Percentiles rank a stretch among this genome's conserved stretches.
These are phyloP conservation scores for Cerastis rubricosa DNA, from an alignment of 2,888 invertebrate species.

Conservation along the genomic window DNA sequence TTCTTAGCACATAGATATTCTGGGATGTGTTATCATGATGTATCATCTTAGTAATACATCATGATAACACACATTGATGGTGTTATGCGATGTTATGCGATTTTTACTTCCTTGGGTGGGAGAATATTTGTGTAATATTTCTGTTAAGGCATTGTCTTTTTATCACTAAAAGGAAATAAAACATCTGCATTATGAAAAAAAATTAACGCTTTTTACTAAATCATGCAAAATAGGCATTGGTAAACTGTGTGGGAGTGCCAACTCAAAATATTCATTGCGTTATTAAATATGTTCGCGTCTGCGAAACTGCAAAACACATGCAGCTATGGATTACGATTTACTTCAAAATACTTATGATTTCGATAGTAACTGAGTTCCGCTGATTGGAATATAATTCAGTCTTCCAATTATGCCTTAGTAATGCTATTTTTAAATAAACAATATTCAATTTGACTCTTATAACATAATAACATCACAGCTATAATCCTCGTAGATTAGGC, in stretches of 20 bases:
- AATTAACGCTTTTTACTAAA: neutral
- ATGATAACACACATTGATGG: neutral
- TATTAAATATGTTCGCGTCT: neutral
- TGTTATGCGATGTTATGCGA: neutral
- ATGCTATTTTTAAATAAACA: too few species aligned
- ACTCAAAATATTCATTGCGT: neutral
- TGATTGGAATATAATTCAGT: neutral
- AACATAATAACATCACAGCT: too few species aligned
- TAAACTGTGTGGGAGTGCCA: neutral
- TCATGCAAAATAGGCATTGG: neutral
- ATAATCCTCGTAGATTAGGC: too few species aligned
- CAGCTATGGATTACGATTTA: neutral
- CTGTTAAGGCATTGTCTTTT: neutral
- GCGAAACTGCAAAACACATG: neutral
- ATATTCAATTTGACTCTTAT: too few species aligned
- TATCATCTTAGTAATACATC: neutral
- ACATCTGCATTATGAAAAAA: neutral
- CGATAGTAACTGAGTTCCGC: neutral
- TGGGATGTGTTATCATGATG: neutral
- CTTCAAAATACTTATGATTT: neutral
- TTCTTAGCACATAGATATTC: conserved; percentile 17
- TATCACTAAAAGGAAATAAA: neutral
- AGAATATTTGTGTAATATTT: neutral
- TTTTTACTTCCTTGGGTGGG: neutral
- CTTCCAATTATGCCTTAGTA: too few species aligned